Conservation (phyloP, 2,888 invertebrate genomes). For the Orthosia gothica region DNA sequence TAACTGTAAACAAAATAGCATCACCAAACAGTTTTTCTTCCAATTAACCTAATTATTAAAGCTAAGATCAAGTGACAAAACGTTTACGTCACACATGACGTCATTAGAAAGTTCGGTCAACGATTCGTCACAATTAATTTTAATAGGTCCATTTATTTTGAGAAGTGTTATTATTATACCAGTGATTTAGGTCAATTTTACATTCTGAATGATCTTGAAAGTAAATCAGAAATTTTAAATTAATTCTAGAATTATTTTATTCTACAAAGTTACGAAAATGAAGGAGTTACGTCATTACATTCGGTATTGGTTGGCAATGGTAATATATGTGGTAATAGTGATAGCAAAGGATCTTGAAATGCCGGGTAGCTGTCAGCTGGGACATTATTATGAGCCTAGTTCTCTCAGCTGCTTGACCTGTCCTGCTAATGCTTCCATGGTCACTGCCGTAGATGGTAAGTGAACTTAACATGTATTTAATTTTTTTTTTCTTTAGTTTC, state of each 20-base stretch:
- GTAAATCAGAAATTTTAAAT: background rate
- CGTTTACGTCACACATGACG: constrained; percentile 39
- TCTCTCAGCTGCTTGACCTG: constrained; percentile 80
- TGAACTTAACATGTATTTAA: too few relatives aligned
- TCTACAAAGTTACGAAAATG: constrained; percentile 15
- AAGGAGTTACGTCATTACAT: constrained; percentile 10
- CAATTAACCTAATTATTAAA: constrained; percentile 50
- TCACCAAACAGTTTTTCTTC: constrained; percentile 44
- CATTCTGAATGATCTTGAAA: background rate
- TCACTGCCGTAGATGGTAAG: constrained; percentile 82
- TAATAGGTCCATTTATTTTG: constrained; percentile 37
- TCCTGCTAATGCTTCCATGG: constrained; percentile 81
- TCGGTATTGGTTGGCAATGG: constrained; percentile 15
- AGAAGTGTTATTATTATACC: constrained; percentile 7
- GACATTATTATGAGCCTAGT: constrained; percentile 82
- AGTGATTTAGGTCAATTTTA: background rate
- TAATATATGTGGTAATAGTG: constrained; percentile 2
- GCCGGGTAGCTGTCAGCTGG: constrained; percentile 76
- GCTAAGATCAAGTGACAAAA: constrained; percentile 54
- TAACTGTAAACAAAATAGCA: constrained; percentile 59
- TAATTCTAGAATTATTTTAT: background rate
- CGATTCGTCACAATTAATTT: constrained; percentile 47
- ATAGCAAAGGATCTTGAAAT: constrained; percentile 69
- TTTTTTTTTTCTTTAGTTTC: too few relatives aligned
- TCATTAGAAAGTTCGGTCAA: constrained; percentile 20